These are phyloP conservation scores for Cricetomys ansorgei DNA, from an alignment of 2,113 vertebrate species.

Conservation along the genomic window DNA sequence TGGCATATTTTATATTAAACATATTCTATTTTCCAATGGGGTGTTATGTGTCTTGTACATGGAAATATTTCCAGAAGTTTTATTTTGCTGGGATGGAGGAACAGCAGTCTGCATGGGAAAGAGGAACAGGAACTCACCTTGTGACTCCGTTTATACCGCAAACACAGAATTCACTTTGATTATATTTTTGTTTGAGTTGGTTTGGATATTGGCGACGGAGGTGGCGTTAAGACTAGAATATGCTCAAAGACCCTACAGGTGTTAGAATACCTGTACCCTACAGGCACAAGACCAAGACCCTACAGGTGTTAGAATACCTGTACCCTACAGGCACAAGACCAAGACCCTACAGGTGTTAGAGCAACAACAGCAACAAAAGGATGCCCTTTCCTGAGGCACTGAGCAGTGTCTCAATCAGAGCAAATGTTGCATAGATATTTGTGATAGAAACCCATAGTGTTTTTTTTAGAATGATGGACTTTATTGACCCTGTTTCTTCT, in stretches of 20 bases:
- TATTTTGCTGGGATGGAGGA: not conserved
- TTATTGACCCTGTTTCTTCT: not conserved
- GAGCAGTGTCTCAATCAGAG: not conserved
- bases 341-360: not conserved
- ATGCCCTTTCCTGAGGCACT: not conserved
- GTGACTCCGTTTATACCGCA: not conserved
- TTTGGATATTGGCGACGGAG: not conserved
- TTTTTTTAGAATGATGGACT: not conserved
- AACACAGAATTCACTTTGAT: not conserved
- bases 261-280: too few relatives aligned
- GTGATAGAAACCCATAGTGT: not conserved
- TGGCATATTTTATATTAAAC: not conserved
- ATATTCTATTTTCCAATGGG: not conserved
- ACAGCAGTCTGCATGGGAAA: not conserved
- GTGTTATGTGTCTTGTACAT: not conserved
- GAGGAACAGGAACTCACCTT: not conserved
- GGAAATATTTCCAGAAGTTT: conserved; percentile 28
- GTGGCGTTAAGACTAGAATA: not conserved
- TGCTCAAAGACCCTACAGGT: too few relatives aligned
- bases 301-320: too few relatives aligned
- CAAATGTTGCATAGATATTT: not conserved
- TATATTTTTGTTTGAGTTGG: not conserved
- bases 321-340: too few relatives aligned
- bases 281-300: too few relatives aligned
- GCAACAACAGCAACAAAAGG: conserved; percentile 38